Percentiles rank a stretch among this genome's conserved stretches.
phyloP scores from a whole-genome alignment of 2,888 invertebrate species.

The Stenotaenia linearis region DNA sequence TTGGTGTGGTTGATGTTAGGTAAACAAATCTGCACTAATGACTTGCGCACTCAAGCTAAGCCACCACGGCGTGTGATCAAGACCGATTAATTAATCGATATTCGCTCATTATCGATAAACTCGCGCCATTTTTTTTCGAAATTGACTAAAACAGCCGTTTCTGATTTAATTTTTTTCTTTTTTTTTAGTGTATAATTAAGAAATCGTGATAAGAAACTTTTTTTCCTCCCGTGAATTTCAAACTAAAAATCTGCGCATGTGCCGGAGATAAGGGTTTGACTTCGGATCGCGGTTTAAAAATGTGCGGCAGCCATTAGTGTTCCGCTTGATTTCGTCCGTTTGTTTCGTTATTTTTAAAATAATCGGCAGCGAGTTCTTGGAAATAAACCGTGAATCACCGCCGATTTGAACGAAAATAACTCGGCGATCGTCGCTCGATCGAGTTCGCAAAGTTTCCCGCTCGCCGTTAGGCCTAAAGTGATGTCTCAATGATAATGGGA shows the following conservation, averaged over 20 bases:
- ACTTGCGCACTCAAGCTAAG: no score
- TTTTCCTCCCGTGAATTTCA: background rate
- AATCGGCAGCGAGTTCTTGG: background rate
- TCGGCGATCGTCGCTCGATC: background rate
- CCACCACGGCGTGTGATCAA: no score
- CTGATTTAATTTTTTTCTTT: background rate
- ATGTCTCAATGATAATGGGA: background rate
- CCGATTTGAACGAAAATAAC: no score
- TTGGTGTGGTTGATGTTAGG: background rate
- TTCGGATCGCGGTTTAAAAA: background rate
- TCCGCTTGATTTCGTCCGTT: background rate
- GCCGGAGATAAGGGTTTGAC: background rate
- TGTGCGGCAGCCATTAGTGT: background rate
- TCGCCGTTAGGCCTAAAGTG: background rate
- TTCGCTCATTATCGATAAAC: background rate
- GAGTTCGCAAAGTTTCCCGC: background rate
- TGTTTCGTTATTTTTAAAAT: background rate
- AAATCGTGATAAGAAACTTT: background rate
- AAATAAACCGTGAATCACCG: background rate
- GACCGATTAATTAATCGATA: background rate
- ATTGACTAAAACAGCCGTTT: background rate
- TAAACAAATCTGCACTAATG: background rate
- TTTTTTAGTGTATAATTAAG: background rate
- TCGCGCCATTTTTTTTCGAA: background rate
- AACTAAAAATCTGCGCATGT: background rate